A percentile compares a stretch with the other conserved stretches of the same genome.
These are phyloP conservation scores for Pogonophryne albipinna DNA, from an alignment of 2,797 vertebrate genomes.

Conservation along the genomic window DNA sequence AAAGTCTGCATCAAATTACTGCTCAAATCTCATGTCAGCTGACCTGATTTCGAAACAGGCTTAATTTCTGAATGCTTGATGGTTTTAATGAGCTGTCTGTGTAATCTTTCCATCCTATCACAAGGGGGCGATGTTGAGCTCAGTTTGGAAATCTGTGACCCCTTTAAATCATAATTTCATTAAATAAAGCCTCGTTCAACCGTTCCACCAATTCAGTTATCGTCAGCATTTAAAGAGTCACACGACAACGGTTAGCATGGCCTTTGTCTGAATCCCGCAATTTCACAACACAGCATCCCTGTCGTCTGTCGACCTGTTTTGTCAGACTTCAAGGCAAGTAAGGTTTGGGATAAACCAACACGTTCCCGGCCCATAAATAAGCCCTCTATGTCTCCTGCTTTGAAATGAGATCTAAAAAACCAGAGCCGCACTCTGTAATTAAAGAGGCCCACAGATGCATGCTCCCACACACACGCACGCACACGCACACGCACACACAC, in stretches of 20 bases:
- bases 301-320: slow-evolving; percentile 34
- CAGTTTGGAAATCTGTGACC: slow-evolving; percentile 17
- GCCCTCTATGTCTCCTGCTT: slow-evolving; percentile 74
- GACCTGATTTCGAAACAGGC: slow-evolving; percentile 73
- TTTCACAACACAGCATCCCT: slow-evolving; percentile 19
- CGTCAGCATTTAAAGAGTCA: slow-evolving; percentile 50
- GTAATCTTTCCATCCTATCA: slow-evolving; percentile 15
- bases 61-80: slow-evolving; percentile 51
- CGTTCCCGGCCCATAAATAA: slow-evolving; percentile 78
- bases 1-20: slow-evolving; percentile 45
- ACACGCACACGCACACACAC: slow-evolving; percentile 36
- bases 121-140: slow-evolving; percentile 61
- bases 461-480: slow-evolving; percentile 44
- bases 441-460: slow-evolving; percentile 78
- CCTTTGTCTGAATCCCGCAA: slow-evolving; percentile 57
- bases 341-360: slow-evolving; percentile 74
- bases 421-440: slow-evolving; percentile 81
- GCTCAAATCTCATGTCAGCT: slow-evolving; percentile 54
- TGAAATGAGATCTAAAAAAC: slow-evolving; percentile 84
- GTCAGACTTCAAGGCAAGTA: slow-evolving; percentile 48
- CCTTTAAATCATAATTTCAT: slow-evolving; percentile 43
- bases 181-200: slow-evolving; percentile 51
- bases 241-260: slow-evolving; percentile 27
- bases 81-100: slow-evolving; percentile 41
- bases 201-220: slow-evolving; percentile 52